Evolutionary conservation across 2,888 invertebrate genomes (phyloP), one percentile per base, ranked within the genome.

Genomic region (Tricholauxania praeusta): DNA sequence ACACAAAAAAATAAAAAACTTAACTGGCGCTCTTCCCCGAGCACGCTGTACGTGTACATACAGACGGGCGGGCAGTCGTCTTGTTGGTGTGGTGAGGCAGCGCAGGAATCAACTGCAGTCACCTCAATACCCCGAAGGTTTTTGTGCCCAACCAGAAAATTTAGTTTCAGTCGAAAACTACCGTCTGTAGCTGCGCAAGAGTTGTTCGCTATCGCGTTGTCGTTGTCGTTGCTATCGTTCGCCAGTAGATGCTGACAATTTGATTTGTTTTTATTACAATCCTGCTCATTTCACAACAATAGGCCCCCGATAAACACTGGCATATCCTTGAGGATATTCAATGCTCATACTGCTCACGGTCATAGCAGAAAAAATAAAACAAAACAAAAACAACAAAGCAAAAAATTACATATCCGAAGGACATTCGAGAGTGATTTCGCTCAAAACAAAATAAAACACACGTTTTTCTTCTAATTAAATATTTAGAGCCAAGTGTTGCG

Each of bases 121-220:
- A 78, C 77, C 76, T 76, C 81, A 81, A 86, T 87, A 86, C 87
- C 87, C 87, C 79, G 80, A 82, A 87, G 86, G 85, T 86, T 79
- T 86, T 84, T 84, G 82, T 79, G 82, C 80, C 84, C 84, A 82
- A 83, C 82, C 82, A 83, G 83, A 84, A 83, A 85, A 83, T 82
- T 82, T 78, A 79, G 82, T 76, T 83, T 84, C 84, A 84, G 84
- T 84, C 82, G 83, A 84, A 83, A 85, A 84, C 81, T 82, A 83
- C 82, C 82, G 82, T 84, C 83, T 83, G 82, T 84, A 81, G 81
- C 84, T 84, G 82, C 84, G 82, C 83, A 82, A 84, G 84, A 84
- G 83, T 80, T 83, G 80, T 80, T 81, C 80, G 80, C 80, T 82
- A 84, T 80, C 84, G 83, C 83, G 82, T 83, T 78, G 72, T 75